Conservation (phyloP, 2,888 invertebrate species). For the Silvanus unidentatus region DNA sequence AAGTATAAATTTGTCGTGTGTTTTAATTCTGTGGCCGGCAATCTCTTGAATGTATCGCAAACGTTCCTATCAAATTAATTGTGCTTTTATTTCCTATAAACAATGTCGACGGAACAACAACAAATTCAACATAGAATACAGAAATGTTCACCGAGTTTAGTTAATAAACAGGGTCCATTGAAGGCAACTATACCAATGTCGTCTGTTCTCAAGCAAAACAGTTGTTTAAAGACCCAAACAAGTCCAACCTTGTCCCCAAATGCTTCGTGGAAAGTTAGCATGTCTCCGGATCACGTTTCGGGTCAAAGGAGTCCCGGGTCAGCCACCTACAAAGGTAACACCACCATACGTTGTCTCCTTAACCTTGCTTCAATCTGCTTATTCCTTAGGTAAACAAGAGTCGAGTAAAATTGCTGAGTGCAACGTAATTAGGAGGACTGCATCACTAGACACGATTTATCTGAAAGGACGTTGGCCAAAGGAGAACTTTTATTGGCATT, state of each 20-base stretch:
- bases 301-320: constrained; percentile 71
- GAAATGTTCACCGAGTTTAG: constrained; percentile 62
- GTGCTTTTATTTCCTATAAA: neutral
- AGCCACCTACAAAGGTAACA: constrained; percentile 63
- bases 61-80: neutral
- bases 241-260: constrained; percentile 64
- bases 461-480: constrained; percentile 73
- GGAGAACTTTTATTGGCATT: constrained; percentile 62
- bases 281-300: constrained; percentile 64
- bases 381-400: constrained; percentile 50
- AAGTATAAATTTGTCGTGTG: neutral
- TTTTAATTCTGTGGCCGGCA: neutral
- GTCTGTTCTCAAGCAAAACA: constrained; percentile 60
- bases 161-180: constrained; percentile 61
- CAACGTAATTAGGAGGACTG: constrained; percentile 66
- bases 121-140: constrained; percentile 48
- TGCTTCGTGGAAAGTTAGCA: constrained; percentile 58
- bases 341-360: neutral
- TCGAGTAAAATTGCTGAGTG: constrained; percentile 45
- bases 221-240: constrained; percentile 54
- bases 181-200: constrained; percentile 72
- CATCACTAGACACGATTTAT: constrained; percentile 73
- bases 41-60: neutral
- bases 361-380: neutral
- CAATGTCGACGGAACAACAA: constrained; percentile 10